Percentiles rank a stretch among this genome's conserved stretches.
Evolutionary conservation across 2,113 vertebrate species (phyloP).

Genomic region (Nicator chloris): DNA sequence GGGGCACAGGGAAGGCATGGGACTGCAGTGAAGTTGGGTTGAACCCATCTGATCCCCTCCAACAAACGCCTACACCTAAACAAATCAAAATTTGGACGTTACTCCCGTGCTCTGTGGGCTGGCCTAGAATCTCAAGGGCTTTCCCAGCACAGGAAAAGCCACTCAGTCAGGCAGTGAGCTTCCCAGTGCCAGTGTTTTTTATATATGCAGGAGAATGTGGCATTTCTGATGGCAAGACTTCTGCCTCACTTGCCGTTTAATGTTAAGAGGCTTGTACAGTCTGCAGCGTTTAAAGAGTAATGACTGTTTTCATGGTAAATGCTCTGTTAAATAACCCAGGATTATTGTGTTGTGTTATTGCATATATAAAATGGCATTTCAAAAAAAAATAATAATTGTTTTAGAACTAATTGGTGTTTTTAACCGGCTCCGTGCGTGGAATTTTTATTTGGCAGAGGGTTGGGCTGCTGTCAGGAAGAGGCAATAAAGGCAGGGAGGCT

Average conservation of each 20-base stretch:
- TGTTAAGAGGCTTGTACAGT: slow-evolving; percentile 71
- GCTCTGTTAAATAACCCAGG: slow-evolving; percentile 78
- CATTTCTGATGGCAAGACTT: slow-evolving; percentile 69
- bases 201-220: slow-evolving; percentile 40
- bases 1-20: rapidly evolving
- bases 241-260: slow-evolving; percentile 72
- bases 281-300: slow-evolving; percentile 72
- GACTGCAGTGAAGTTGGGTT: rapidly evolving
- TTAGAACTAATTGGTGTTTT: slow-evolving; percentile 79
- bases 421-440: slow-evolving; percentile 28
- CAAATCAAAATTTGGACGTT: background rate
- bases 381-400: slow-evolving; percentile 81
- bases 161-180: background rate
- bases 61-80: rapidly evolving
- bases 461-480: slow-evolving; percentile 1
- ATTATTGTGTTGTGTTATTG: slow-evolving; percentile 77
- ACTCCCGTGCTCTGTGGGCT: rapidly evolving
- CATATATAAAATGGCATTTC: slow-evolving; percentile 77
- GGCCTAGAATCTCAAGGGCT: background rate
- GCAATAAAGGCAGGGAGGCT: background rate
- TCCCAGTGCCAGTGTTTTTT: background rate
- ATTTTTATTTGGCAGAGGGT: slow-evolving; percentile 46
- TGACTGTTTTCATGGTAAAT: slow-evolving; percentile 78
- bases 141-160: background rate
- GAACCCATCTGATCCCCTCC: background rate